Conservation (phyloP, 92 coral and sea anemone species). For the Epizoanthus fatuus region DNA sequence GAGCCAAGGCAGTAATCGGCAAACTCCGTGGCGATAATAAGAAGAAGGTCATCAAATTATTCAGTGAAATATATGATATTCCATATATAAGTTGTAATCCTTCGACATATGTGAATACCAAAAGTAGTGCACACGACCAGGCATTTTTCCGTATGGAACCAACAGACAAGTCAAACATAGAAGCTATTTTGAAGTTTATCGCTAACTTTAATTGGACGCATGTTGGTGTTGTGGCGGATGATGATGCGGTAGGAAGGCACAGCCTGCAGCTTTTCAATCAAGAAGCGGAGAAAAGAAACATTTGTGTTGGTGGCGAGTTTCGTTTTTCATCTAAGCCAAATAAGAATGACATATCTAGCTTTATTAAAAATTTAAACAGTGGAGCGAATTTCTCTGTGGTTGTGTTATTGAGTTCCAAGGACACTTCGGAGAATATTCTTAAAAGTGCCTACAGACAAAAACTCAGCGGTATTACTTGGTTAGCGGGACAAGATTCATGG, state of each 20-base stretch:
- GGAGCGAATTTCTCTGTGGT: conserved; percentile 82
- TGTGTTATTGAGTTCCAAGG: conserved; percentile 71
- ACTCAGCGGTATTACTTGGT: conserved; percentile 76
- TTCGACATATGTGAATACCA: conserved; percentile 56
- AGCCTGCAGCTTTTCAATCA: conserved; percentile 50
- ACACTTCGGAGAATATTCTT: conserved; percentile 65
- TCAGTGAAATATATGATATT: conserved; percentile 42
- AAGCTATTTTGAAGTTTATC: conserved; percentile 78
- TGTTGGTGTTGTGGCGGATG: conserved; percentile 75
- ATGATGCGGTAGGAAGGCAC: conserved; percentile 52
- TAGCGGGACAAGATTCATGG: conserved; percentile 82
- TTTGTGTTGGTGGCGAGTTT: conserved; percentile 76
- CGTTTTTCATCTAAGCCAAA: conserved; percentile 55
- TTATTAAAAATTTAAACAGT: conserved; percentile 60
- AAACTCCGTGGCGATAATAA: conserved; percentile 46
- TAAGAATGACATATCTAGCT: conserved; percentile 53
- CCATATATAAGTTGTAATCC: conserved; percentile 85
- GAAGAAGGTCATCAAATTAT: conserved; percentile 31
- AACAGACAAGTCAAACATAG: conserved; percentile 73
- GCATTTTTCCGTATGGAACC: conserved; percentile 70
- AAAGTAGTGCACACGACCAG: conserved; percentile 34
- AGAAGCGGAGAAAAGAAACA: conserved; percentile 56
- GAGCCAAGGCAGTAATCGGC: conserved; percentile 68
- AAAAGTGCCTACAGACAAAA: conserved; percentile 84
- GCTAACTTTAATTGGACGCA: conserved; percentile 88